Conservation (phyloP, 2,797 vertebrate genomes). For the Otus scops region DNA sequence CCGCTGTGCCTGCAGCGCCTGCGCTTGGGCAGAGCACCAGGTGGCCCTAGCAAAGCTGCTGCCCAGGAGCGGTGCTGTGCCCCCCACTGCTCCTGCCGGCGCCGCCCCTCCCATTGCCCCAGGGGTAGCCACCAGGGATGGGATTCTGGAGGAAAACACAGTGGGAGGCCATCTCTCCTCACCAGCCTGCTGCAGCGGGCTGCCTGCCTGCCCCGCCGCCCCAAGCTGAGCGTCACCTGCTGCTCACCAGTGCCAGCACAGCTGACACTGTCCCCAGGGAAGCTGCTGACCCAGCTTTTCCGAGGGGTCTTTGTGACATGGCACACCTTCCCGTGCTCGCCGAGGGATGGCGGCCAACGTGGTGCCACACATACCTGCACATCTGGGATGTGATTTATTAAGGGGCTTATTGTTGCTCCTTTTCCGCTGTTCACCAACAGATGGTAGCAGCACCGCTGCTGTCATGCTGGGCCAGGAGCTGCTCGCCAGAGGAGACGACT, state of each 20-base stretch:
- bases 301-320: neutral
- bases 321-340: accelerated
- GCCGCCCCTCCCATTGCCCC: neutral
- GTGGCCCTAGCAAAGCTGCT: neutral
- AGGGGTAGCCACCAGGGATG: neutral
- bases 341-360: accelerated
- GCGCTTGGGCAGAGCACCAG: accelerated
- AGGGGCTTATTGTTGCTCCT: neutral
- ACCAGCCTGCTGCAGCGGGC: neutral
- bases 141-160: neutral
- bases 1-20: neutral
- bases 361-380: accelerated
- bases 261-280: neutral
- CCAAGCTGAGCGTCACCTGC: neutral
- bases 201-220: accelerated
- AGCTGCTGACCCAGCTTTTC: neutral
- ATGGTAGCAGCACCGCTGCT: conserved; percentile 44
- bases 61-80: neutral
- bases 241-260: neutral
- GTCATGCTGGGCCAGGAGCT: neutral
- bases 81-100: neutral
- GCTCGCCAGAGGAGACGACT: neutral
- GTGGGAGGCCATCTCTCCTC: neutral
- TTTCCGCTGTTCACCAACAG: conserved; percentile 56
- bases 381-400: neutral